These are phyloP conservation scores for Cheilosia grossa DNA, from an alignment of 2,888 invertebrate genomes.

Conservation along the genomic window DNA sequence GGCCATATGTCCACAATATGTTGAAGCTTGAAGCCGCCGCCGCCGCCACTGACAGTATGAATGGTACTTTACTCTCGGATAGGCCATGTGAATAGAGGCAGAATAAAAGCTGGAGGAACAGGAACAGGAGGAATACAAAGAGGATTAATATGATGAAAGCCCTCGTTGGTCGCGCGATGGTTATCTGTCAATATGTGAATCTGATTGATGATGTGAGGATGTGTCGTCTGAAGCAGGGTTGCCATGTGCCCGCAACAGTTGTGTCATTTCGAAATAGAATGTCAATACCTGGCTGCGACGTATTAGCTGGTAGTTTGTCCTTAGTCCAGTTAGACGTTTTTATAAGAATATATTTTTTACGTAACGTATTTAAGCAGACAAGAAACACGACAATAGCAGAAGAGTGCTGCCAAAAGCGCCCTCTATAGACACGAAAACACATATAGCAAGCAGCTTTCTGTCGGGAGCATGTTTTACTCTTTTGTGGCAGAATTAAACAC, in stretches of 20 bases:
- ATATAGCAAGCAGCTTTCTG: no score
- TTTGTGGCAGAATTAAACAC: no score
- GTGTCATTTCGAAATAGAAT: no score
- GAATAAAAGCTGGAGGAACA: constrained; percentile 1
- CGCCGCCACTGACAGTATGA: neutral
- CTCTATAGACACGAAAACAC: no score
- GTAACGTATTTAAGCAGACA: no score
- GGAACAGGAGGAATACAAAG: constrained; percentile 14
- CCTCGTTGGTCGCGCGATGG: constrained; percentile 58
- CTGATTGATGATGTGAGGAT: constrained; percentile 58
- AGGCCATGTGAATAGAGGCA: constrained; percentile 14
- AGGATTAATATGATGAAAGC: constrained; percentile 57
- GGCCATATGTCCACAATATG: constrained; percentile 31
- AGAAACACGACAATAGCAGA: no score
- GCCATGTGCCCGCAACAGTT: neutral
- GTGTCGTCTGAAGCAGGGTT: constrained; percentile 16
- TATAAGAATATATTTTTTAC: no score
- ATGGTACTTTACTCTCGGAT: constrained; percentile 20
- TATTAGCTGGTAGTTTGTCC: no score
- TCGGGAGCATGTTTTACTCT: no score
- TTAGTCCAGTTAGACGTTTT: no score
- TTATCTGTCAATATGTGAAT: constrained; percentile 68
- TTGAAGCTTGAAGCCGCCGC: neutral
- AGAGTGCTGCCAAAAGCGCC: no score
- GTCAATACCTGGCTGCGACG: no score